Percentiles rank a stretch among this genome's conserved stretches.
Conservation (phyloP, 2,797 vertebrate genomes). For the Euphonia xanthogaster region DNA sequence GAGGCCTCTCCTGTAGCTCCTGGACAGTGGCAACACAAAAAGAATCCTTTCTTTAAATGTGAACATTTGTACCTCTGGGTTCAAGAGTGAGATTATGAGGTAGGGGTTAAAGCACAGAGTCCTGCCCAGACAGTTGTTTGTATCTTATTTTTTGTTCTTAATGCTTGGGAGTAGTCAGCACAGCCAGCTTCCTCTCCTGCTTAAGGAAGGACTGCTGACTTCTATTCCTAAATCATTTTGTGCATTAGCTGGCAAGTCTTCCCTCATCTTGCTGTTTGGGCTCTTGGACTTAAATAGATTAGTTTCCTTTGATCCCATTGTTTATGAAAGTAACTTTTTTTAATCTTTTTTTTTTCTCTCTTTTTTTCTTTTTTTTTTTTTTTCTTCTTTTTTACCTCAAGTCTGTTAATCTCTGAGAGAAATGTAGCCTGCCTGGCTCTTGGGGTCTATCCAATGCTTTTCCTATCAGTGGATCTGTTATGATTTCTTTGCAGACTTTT, state of each 20-base stretch:
- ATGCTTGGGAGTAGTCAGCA: neutral
- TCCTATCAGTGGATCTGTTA: neutral
- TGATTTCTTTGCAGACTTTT: neutral
- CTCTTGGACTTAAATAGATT: neutral
- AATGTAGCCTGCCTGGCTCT: neutral
- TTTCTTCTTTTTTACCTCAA: accelerated
- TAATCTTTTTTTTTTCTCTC: accelerated
- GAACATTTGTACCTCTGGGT: accelerated
- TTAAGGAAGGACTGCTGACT: neutral
- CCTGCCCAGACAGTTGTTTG: neutral
- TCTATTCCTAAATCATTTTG: neutral
- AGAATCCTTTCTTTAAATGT: neutral
- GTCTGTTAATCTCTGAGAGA: neutral
- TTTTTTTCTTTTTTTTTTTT: too few relatives aligned
- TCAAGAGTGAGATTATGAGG: neutral
- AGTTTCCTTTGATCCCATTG: neutral
- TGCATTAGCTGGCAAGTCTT: neutral
- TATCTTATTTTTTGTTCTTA: neutral
- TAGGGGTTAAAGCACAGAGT: neutral
- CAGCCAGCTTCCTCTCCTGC: neutral
- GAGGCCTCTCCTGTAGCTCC: neutral
- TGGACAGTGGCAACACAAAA: neutral
- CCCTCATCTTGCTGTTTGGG: neutral
- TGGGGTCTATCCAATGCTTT: neutral
- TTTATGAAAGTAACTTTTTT: neutral